Evolutionary conservation across 2,888 invertebrate genomes (phyloP), one percentile per base, ranked within the genome.

Genomic region (Sussaba pulchella): DNA sequence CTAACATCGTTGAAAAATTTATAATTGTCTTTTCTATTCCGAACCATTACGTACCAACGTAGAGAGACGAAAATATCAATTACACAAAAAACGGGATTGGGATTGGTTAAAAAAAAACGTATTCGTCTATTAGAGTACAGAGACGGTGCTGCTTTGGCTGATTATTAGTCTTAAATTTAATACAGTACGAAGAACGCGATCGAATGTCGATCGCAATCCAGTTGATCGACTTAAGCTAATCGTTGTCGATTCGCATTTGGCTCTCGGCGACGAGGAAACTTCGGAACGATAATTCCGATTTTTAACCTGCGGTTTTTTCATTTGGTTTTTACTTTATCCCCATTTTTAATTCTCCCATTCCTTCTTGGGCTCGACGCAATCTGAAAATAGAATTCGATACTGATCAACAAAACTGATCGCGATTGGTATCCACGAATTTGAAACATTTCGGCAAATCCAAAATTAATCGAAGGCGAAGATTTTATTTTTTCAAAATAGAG

Each of bases 391-490:
- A 59, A 39, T 10, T 59, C 59, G 36, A 4, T n/a, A n/a, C n/a
- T n/a, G 17, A 39, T 59, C 19, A 59, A 36, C 89, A 2, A 31
- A 0, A 31, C 21, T 21, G 4, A 52, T 24, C 12, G 52, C 21
- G 24, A 9, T 12, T 52, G 24, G n/a, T n/a, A n/a, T 10, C 6
- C 24, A 17, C 9, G n/a, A n/a, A n/a, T n/a, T n/a, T n/a, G 45
- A 45, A 45, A 45, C n/a, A 45, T 39, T 39, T n/a, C n/a, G n/a
- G n/a, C n/a, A n/a, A n/a, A n/a, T n/a, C n/a, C n/a, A n/a, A n/a
- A n/a, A n/a, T n/a, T n/a, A n/a, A n/a, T n/a, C n/a, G n/a, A n/a
- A n/a, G n/a, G n/a, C n/a, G n/a, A n/a, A n/a, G n/a, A n/a, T n/a
- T n/a, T n/a, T n/a, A n/a, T n/a, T n/a, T n/a, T n/a, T n/a, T n/a